phyloP scores from a whole-genome alignment of 2,113 vertebrate genomes.

The Polypterus bichir region DNA sequence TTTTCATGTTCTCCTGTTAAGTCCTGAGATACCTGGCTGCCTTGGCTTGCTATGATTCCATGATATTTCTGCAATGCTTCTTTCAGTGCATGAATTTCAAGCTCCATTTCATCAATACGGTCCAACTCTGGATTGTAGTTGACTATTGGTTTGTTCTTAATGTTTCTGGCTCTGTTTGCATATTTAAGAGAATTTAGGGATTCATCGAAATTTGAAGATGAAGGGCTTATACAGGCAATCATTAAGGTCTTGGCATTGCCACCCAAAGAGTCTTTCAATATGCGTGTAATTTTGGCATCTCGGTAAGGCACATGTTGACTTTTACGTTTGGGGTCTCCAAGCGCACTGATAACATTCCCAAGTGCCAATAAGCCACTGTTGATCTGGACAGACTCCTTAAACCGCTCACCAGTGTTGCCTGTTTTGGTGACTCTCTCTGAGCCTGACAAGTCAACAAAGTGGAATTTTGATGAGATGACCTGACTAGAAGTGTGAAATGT shows the following conservation, averaged over 20 bases:
- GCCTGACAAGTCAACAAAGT: constrained; percentile 81
- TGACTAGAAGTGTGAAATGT: constrained; percentile 26
- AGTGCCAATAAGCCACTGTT: constrained; percentile 73
- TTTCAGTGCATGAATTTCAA: constrained; percentile 59
- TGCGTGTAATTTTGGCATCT: constrained; percentile 79
- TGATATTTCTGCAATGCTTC: constrained; percentile 65
- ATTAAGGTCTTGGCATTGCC: constrained; percentile 80
- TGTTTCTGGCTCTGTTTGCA: constrained; percentile 66
- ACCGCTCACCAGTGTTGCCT: constrained; percentile 60
- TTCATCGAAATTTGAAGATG: constrained; percentile 62
- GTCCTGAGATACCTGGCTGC: constrained; percentile 29
- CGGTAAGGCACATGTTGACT: constrained; percentile 68
- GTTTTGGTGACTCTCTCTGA: constrained; percentile 73
- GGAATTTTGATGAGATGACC: constrained; percentile 63
- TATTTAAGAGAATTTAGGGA: constrained; percentile 76
- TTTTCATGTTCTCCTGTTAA: constrained; percentile 33
- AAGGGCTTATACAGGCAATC: constrained; percentile 79
- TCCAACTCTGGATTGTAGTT: constrained; percentile 55
- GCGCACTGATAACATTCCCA: constrained; percentile 78
- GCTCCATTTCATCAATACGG: constrained; percentile 62
- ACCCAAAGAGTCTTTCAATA: constrained; percentile 78
- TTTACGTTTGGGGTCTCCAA: constrained; percentile 59
- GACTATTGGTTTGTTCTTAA: constrained; percentile 62
- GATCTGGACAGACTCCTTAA: constrained; percentile 78
- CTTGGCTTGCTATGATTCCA: constrained; percentile 22